Conservation (phyloP, 2,888 invertebrate species). For the Eupithecia inturbata region DNA sequence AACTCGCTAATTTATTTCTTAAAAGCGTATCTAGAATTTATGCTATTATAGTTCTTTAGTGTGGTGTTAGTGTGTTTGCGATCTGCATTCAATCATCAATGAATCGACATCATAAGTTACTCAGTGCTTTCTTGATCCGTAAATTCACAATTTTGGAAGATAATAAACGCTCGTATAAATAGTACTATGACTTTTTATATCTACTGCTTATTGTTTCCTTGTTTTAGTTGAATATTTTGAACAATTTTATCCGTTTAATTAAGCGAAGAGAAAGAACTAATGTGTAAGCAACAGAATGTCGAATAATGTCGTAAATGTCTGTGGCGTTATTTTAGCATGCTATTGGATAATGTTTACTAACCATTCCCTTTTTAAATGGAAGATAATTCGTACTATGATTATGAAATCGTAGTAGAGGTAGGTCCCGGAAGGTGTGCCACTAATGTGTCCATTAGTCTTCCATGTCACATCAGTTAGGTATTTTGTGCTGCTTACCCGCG, state of each 20-base stretch:
- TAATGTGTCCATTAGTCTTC: slow-evolving; percentile 5
- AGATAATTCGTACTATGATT: neutral
- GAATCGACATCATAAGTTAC: neutral
- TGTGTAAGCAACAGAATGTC: neutral
- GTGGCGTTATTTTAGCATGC: neutral
- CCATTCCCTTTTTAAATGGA: neutral
- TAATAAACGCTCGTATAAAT: neutral
- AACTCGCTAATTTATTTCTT: neutral
- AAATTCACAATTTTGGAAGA: neutral
- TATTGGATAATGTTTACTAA: neutral
- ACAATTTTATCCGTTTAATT: neutral
- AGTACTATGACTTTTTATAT: neutral
- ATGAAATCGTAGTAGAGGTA: slow-evolving; percentile 2
- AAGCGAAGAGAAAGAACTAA: neutral
- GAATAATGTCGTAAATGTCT: neutral
- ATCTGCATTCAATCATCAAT: neutral
- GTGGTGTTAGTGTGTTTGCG: neutral
- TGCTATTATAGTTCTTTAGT: neutral
- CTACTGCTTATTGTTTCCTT: no score
- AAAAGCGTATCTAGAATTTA: neutral
- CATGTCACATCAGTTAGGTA: neutral
- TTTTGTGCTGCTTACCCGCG: neutral
- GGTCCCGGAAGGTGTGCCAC: neutral
- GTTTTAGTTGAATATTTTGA: neutral
- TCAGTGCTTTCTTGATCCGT: neutral